Conservation (phyloP, 1,140 invertebrate species). For the Ceratitis capitata region DNA sequence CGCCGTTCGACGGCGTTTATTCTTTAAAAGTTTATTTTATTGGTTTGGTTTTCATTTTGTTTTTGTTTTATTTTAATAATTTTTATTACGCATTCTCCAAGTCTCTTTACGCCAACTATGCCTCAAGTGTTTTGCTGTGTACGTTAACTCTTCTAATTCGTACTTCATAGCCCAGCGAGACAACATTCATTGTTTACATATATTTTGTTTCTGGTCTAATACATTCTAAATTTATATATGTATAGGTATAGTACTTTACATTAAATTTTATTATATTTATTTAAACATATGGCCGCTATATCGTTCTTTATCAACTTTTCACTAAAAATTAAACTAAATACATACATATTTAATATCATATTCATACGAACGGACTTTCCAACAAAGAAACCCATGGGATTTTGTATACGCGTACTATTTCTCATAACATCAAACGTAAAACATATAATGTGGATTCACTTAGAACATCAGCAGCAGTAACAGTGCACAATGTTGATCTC, state of each 20-base stretch:
- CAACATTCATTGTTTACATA: not conserved
- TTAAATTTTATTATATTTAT: slow-evolving; percentile 25
- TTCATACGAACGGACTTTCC: not conserved
- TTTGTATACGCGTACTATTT: not conserved
- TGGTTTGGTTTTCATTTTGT: not conserved
- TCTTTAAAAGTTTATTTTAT: not conserved
- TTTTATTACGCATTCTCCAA: no score
- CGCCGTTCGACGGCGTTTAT: not conserved
- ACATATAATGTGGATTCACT: slow-evolving; percentile 26
- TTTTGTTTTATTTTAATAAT: not conserved
- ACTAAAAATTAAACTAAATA: not conserved
- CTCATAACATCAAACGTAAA: slow-evolving; percentile 20
- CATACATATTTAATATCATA: no score
- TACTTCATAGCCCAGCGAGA: not conserved
- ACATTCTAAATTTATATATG: slow-evolving; percentile 1
- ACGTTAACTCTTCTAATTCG: not conserved
- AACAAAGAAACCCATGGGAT: not conserved
- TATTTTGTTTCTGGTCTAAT: not conserved
- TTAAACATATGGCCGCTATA: not conserved
- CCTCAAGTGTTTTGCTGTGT: not conserved
- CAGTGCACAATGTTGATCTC: no score
- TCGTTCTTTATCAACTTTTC: not conserved
- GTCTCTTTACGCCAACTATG: not conserved
- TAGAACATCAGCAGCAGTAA: slow-evolving; percentile 62
- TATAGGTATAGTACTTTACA: not conserved